These are phyloP conservation scores for Tragelaphus buxtoni DNA, from an alignment of 2,113 vertebrate genomes.

Conservation along the genomic window DNA sequence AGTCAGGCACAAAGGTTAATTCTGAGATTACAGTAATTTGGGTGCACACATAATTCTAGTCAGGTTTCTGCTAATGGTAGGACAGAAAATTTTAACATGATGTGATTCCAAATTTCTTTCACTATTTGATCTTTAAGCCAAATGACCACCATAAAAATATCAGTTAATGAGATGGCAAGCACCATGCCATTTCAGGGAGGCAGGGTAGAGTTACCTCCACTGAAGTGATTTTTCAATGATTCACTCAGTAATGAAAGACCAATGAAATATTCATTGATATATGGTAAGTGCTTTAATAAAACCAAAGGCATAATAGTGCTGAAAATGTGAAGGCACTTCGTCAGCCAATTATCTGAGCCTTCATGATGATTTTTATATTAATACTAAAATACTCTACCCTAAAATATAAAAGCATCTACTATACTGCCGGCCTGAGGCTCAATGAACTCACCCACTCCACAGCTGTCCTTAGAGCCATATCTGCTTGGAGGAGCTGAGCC, in stretches of 20 bases:
- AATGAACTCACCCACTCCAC: background rate
- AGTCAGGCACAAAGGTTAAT: constrained; percentile 22
- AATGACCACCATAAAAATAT: constrained; percentile 75
- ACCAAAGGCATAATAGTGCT: constrained; percentile 77
- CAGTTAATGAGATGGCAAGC: constrained; percentile 78
- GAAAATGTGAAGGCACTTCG: constrained; percentile 76
- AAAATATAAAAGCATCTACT: constrained; percentile 52
- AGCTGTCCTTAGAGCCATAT: background rate
- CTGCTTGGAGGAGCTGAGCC: background rate
- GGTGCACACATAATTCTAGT: constrained; percentile 14
- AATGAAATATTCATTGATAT: constrained; percentile 86
- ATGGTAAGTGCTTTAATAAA: constrained; percentile 84
- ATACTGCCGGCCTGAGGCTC: background rate
- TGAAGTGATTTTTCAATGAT: constrained; percentile 79
- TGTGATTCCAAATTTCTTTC: constrained; percentile 63
- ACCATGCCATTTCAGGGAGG: constrained; percentile 72
- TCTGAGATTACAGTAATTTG: constrained; percentile 24
- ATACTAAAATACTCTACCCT: constrained; percentile 66
- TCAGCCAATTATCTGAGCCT: constrained; percentile 76
- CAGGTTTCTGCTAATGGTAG: constrained; percentile 10
- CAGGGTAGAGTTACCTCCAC: constrained; percentile 78
- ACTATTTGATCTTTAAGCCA: constrained; percentile 74
- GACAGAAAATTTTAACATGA: constrained; percentile 42
- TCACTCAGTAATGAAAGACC: constrained; percentile 81
- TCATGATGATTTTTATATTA: constrained; percentile 62